Percentiles rank a stretch among this genome's conserved stretches.
Evolutionary conservation across 2,797 vertebrate genomes (phyloP).

Genomic region (Mallotus villosus): DNA sequence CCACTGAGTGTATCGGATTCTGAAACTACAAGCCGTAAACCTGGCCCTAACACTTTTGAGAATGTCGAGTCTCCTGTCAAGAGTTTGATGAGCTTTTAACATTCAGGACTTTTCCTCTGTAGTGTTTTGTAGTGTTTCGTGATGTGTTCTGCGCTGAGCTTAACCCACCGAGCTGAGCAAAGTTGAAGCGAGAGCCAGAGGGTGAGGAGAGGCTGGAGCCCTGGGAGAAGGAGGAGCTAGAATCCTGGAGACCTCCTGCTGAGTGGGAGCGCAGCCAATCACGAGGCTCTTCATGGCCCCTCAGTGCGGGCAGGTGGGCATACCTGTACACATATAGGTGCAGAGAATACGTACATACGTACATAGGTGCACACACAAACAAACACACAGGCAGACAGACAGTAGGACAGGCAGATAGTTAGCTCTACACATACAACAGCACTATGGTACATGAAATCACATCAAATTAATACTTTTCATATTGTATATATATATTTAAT

Average conservation of each 20-base stretch:
- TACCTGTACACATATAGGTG: conserved; percentile 70
- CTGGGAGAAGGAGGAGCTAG: conserved; percentile 79
- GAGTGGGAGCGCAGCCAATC: conserved; percentile 87
- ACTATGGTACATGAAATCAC: background rate
- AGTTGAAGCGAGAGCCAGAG: conserved; percentile 83
- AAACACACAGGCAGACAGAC: conserved; percentile 13
- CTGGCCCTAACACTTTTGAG: too few species aligned
- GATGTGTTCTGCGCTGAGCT: background rate
- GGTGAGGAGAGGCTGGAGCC: conserved; percentile 79
- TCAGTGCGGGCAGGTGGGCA: conserved; percentile 77
- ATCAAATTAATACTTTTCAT: background rate
- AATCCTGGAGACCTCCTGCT: conserved; percentile 80
- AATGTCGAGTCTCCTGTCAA: too few species aligned
- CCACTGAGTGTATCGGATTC: too few species aligned
- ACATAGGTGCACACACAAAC: background rate
- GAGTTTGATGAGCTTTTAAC: background rate
- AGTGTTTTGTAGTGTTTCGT: too few species aligned
- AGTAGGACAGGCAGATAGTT: background rate
- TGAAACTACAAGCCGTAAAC: too few species aligned
- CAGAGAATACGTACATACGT: background rate
- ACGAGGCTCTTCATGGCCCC: conserved; percentile 81
- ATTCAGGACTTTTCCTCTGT: too few species aligned
- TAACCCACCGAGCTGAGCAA: conserved; percentile 79
- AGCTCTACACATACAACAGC: background rate
- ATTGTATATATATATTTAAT: too few species aligned